phyloP scores from a whole-genome alignment of 2,113 vertebrate genomes.

The Neopipo cinnamomea region DNA sequence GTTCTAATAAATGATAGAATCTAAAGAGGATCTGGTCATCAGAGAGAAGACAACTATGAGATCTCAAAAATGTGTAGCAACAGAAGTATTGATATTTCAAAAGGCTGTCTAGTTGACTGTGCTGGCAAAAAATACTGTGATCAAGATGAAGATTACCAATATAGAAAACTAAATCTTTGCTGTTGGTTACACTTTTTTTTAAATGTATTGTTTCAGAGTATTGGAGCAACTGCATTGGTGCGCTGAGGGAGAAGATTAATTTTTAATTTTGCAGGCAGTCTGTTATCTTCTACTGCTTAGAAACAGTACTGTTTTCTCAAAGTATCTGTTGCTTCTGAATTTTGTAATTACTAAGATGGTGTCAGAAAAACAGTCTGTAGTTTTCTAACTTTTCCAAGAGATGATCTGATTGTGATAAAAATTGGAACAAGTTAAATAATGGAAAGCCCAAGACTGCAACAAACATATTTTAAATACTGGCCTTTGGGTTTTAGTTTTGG shows the following conservation, averaged over 20 bases:
- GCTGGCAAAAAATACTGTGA: neutral
- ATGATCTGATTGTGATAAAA: neutral
- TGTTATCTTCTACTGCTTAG: neutral
- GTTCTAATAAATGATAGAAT: neutral
- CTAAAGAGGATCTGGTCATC: neutral
- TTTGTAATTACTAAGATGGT: neutral
- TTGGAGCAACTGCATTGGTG: neutral
- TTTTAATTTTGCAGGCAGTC: neutral
- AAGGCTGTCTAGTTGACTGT: neutral
- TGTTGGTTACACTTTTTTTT: neutral
- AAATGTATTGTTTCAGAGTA: neutral
- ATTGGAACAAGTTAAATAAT: neutral
- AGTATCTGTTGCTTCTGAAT: neutral
- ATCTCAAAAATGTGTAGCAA: neutral
- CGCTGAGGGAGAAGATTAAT: neutral
- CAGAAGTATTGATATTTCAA: neutral
- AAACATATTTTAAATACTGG: neutral
- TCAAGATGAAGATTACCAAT: neutral
- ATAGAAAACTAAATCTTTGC: neutral
- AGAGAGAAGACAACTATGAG: neutral
- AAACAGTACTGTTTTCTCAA: neutral
- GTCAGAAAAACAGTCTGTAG: neutral
- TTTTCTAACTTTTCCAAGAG: neutral
- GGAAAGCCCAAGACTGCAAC: neutral
- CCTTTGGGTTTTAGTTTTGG: neutral